phyloP scores from a whole-genome alignment of 2,113 vertebrate species.

The Gallinago undulata region DNA sequence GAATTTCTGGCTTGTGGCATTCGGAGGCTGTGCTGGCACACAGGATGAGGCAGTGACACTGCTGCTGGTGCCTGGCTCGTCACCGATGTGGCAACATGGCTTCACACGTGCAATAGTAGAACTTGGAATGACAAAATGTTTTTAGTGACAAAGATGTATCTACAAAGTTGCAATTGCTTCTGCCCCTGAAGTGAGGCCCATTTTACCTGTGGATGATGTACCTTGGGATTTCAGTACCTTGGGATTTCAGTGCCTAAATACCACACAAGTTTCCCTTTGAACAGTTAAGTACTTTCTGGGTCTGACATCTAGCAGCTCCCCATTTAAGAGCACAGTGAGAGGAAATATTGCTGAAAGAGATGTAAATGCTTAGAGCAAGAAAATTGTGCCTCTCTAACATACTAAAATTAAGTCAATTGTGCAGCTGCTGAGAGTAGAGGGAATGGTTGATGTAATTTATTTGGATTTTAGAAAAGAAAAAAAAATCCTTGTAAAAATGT shows the following conservation, averaged over 20 bases:
- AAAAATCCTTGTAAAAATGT: neutral
- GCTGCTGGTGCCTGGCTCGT: neutral
- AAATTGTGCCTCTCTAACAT: neutral
- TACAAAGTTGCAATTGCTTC: neutral
- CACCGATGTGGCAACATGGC: fast-evolving
- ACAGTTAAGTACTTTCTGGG: neutral
- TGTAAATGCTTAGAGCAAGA: neutral
- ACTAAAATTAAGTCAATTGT: neutral
- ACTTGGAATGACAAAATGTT: neutral
- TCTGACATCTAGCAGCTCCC: neutral
- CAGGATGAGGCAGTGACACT: neutral
- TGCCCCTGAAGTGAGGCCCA: neutral
- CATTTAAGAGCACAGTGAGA: neutral
- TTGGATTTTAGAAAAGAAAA: neutral
- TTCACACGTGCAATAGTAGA: fast-evolving
- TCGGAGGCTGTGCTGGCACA: neutral
- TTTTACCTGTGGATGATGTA: neutral
- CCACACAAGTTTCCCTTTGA: neutral
- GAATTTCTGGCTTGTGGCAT: neutral
- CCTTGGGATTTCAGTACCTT: neutral
- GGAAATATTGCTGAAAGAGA: neutral
- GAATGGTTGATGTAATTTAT: conserved; percentile 13
- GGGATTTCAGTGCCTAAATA: neutral
- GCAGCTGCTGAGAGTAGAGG: neutral
- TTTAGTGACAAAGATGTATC: neutral